Conservation (phyloP, 1,140 invertebrate species). For the Panagrolaimus sp. region DNA sequence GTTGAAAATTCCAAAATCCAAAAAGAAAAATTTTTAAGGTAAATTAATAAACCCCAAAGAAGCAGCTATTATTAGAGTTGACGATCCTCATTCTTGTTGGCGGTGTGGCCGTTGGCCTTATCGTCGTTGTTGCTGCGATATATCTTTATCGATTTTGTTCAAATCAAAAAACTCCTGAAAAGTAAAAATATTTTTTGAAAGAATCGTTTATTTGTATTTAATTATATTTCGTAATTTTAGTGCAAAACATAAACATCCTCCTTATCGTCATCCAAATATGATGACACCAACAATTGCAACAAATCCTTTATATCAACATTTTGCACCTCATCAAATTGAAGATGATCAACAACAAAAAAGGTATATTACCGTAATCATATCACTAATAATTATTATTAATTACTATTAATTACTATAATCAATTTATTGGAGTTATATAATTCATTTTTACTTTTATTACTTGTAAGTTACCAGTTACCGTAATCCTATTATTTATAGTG, state of each 20-base stretch:
- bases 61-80: not conserved
- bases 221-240: not conserved
- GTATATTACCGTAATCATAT: no score
- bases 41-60: no score
- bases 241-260: not conserved
- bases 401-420: no score
- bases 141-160: slow-evolving; percentile 11
- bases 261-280: not conserved
- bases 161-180: not conserved
- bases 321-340: slow-evolving; percentile 9
- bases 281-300: not conserved
- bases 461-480: no score
- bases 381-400: no score
- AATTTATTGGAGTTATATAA: no score
- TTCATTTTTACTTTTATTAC: no score
- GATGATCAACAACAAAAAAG: not conserved
- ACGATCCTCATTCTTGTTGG: slow-evolving; percentile 11
- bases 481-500: not conserved
- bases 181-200: no score
- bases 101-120: slow-evolving; percentile 11
- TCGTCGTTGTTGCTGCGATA: slow-evolving; percentile 5
- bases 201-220: no score
- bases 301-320: slow-evolving; percentile 15
- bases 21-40: no score
- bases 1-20: no score